Conservation (phyloP, 2,113 vertebrate species). For the Eidolon helvum region DNA sequence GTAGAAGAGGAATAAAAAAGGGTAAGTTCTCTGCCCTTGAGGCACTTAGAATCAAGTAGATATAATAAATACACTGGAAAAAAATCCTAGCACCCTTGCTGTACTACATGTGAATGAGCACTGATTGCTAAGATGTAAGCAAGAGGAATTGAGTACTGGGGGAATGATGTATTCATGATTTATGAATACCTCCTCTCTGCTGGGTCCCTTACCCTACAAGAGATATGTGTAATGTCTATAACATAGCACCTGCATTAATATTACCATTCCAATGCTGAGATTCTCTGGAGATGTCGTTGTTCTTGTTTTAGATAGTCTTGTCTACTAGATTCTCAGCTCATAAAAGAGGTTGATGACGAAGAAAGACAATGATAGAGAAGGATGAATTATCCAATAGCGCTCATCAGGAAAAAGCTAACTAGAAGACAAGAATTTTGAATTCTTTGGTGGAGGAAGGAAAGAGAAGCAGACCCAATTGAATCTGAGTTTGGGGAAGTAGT, state of each 20-base stretch:
- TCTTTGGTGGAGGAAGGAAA: slow-evolving; percentile 22
- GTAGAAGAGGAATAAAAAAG: not conserved
- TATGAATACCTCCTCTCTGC: not conserved
- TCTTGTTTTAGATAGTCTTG: not conserved
- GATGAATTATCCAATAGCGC: not conserved
- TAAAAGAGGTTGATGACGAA: not conserved
- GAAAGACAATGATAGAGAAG: not conserved
- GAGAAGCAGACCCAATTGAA: not conserved
- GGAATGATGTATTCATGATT: not conserved
- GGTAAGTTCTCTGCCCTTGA: not conserved
- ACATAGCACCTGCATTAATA: not conserved
- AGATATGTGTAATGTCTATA: not conserved
- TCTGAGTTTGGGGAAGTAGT: not conserved
- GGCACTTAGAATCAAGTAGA: slow-evolving; percentile 17
- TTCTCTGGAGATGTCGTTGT: not conserved
- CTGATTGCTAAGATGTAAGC: not conserved
- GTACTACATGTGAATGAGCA: not conserved
- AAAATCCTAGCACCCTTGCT: not conserved
- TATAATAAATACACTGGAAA: not conserved
- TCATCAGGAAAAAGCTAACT: not conserved
- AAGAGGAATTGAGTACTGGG: not conserved
- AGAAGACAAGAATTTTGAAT: slow-evolving; percentile 1
- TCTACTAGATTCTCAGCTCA: not conserved
- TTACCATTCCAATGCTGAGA: not conserved
- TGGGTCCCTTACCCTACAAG: not conserved